A percentile compares a stretch with the other conserved stretches of the same genome.
Conservation (phyloP, 2,888 invertebrate species). For the Dione juno region DNA sequence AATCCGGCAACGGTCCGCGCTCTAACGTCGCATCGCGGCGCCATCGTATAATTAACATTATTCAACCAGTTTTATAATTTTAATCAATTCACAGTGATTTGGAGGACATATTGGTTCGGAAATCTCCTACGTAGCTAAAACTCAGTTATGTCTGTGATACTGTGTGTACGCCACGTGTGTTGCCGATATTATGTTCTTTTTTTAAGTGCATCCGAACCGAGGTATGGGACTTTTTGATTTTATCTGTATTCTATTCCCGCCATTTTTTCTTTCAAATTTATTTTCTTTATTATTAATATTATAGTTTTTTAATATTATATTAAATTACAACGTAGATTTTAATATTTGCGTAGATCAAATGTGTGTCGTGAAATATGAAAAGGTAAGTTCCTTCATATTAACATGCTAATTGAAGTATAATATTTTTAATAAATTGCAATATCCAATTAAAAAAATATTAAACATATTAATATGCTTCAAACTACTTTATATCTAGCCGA, state of each 20-base stretch:
- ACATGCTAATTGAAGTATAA: background rate
- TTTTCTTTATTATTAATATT: background rate
- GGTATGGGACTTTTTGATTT: constrained; percentile 34
- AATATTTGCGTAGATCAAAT: background rate
- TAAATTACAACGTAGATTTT: background rate
- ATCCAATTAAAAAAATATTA: background rate
- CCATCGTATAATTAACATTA: constrained; percentile 51
- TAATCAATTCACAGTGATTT: constrained; percentile 59
- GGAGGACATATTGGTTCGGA: constrained; percentile 57
- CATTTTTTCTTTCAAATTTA: constrained; percentile 8
- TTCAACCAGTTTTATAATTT: constrained; percentile 59
- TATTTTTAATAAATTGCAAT: constrained; percentile 3
- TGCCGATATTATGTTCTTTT: constrained; percentile 47
- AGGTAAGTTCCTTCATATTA: constrained; percentile 5
- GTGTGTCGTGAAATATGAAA: background rate
- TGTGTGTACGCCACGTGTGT: constrained; percentile 69
- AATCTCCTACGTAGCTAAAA: constrained; percentile 46
- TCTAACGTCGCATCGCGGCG: constrained; percentile 57
- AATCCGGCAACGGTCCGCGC: constrained; percentile 70
- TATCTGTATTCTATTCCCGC: constrained; percentile 23
- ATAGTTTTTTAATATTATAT: background rate
- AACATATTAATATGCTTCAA: background rate
- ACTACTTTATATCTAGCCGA: too few relatives aligned
- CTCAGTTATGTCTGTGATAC: constrained; percentile 72
- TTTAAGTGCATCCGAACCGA: constrained; percentile 39